Percentiles rank a stretch among this genome's conserved stretches.
Conservation (phyloP, 2,888 invertebrate species). For the Laothoe populi region DNA sequence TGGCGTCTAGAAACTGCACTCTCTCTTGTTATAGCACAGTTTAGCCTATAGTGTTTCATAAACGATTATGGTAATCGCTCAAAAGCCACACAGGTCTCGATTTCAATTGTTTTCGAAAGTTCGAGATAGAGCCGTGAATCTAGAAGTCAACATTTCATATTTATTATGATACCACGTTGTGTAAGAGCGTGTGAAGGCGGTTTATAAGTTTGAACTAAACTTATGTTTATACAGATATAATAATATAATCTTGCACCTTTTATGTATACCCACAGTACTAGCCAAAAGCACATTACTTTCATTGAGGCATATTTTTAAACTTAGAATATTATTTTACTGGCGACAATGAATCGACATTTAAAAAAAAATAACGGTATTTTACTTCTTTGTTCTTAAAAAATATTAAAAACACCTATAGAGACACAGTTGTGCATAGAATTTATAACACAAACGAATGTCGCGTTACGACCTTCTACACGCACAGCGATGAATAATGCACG, state of each 20-base stretch:
- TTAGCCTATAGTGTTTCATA: slow-evolving; percentile 19
- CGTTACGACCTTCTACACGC: slow-evolving; percentile 15
- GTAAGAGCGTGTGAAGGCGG: no score
- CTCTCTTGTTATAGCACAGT: slow-evolving; percentile 40
- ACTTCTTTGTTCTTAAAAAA: slow-evolving; percentile 5
- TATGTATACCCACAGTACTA: no score
- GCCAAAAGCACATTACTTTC: no score
- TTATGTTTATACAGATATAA: no score
- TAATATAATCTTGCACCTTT: no score
- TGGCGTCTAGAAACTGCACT: slow-evolving; percentile 48
- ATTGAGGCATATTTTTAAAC: no score
- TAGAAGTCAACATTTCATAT: background rate
- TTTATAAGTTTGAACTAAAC: no score
- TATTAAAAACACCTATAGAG: background rate
- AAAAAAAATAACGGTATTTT: background rate
- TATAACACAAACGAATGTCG: slow-evolving; percentile 16
- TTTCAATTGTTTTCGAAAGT: slow-evolving; percentile 21
- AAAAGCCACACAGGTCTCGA: background rate
- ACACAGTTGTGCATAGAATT: slow-evolving; percentile 13
- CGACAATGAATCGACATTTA: no score
- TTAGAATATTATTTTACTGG: no score
- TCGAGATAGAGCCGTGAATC: slow-evolving; percentile 1
- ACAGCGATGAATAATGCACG: slow-evolving; percentile 13
- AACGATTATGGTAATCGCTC: slow-evolving; percentile 14
- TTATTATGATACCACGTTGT: background rate